A percentile compares a stretch with the other conserved stretches of the same genome.
phyloP scores from a whole-genome alignment of 2,888 invertebrate genomes.

The Tachystola acroxantha region DNA sequence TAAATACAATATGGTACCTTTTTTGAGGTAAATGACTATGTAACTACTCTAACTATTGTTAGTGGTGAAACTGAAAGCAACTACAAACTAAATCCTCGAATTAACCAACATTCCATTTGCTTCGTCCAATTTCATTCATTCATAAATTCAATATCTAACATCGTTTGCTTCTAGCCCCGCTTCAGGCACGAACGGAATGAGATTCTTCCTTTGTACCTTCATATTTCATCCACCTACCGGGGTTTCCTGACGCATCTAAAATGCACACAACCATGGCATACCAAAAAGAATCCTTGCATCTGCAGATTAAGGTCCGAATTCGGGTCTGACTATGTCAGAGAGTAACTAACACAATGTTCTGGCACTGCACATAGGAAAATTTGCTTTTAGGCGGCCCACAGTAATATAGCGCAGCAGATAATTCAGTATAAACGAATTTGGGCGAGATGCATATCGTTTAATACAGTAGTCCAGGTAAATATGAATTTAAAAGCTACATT shows the following conservation, averaged over 20 bases:
- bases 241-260: conserved; percentile 37
- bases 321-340: conserved; percentile 21
- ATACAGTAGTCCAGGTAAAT: conserved; percentile 22
- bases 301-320: conserved; percentile 36
- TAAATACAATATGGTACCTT: too few species aligned
- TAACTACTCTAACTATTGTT: too few species aligned
- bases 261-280: conserved; percentile 22
- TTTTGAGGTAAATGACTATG: too few species aligned
- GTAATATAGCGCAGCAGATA: conserved; percentile 42
- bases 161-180: conserved; percentile 35
- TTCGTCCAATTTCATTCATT: conserved; percentile 29
- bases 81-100: background rate
- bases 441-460: conserved; percentile 38
- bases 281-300: conserved; percentile 32
- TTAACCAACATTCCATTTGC: conserved; percentile 17
- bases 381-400: conserved; percentile 51
- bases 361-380: conserved; percentile 48
- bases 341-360: conserved; percentile 48
- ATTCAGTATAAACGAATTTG: conserved; percentile 52
- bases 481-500: conserved; percentile 32
- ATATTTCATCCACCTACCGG: conserved; percentile 58
- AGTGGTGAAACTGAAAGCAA: too few species aligned
- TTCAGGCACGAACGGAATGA: conserved; percentile 50
- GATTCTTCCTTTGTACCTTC: conserved; percentile 62
- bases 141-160: conserved; percentile 40